Base-by-base conservation (phyloP, 2,888 invertebrate species). In the Bembecia ichneumoniformis region DNA sequence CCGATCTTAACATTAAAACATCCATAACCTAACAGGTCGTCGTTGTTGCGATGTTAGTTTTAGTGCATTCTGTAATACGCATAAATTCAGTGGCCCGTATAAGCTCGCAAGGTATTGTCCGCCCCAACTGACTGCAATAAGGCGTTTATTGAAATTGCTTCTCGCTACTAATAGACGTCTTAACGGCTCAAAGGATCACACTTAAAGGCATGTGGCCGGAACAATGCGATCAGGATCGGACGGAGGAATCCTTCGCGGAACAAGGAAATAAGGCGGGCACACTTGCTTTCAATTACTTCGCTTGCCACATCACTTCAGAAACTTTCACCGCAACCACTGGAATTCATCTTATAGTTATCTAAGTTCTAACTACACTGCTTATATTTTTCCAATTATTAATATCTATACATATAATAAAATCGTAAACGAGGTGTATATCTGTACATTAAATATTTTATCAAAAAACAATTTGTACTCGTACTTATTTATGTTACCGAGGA, bases 111-210 rank as follows among this genome's bases (percentile, higher is more conserved):
- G 15, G 7, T 15, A 44, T 44, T 15, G 44, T 13, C 44, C 44
- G 44, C 16, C 17, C 13, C 10, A 15, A 13, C 16, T 15, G 17
- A 44, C 44, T 16, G 59, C 62, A 60, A 62, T 64, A 63, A 60
- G 58, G 57, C 57, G 54, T 57, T 66, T 64, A 68, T 62, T 66
- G 67, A 64, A 65, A 61, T 63, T 56, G 58, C 55, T 59, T 11
- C 47, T 48, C 54, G 48, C 48, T 55, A 54, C 56, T 58, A 60
- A 46, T 54, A 48, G 51, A 40, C 51, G 47, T 48, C 53, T 51
- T 51, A 28, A 51, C 51, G 47, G 52, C 48, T 55, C 54, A 53
- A 51, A 53, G 52, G 51, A 43, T 49, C 52, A 51, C 49, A 47
- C 48, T 53, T 47, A 49, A 48, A 47, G 47, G 52, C 51, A 49